A percentile compares a stretch with the other conserved stretches of the same genome.
phyloP scores from a whole-genome alignment of 2,797 vertebrate genomes.

The Rhinophrynus dorsalis region DNA sequence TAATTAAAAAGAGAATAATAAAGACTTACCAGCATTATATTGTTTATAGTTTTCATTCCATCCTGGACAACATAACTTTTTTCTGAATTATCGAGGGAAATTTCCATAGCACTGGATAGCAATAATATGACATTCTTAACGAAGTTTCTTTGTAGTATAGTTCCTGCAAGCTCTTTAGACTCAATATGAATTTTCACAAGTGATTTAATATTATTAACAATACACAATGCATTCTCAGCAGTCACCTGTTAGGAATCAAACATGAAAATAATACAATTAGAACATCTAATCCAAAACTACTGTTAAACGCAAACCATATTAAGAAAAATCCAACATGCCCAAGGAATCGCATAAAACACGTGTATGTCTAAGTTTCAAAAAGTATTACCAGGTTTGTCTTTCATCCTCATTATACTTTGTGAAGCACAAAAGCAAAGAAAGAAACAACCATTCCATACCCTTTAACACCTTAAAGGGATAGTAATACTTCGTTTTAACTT shows the following conservation, averaged over 20 bases:
- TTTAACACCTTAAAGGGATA: too few relatives aligned
- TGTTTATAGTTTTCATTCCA: constrained; percentile 59
- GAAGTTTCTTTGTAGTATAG: constrained; percentile 41
- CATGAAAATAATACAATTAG: not conserved
- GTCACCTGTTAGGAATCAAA: constrained; percentile 66
- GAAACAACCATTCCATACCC: too few relatives aligned
- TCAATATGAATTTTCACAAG: constrained; percentile 49
- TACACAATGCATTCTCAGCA: constrained; percentile 54
- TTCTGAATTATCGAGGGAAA: constrained; percentile 18
- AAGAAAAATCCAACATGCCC: too few relatives aligned
- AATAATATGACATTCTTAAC: constrained; percentile 60
- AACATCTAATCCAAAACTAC: not conserved
- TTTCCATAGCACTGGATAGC: constrained; percentile 65
- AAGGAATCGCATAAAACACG: too few relatives aligned
- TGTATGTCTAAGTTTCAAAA: too few relatives aligned
- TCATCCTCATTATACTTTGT: too few relatives aligned
- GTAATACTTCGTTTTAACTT: too few relatives aligned
- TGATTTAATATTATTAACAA: constrained; percentile 53
- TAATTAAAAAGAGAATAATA: not conserved
- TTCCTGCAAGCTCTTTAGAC: not conserved
- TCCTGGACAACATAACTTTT: constrained; percentile 55
- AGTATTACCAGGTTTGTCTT: too few relatives aligned
- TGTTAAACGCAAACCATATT: too few relatives aligned
- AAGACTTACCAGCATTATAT: constrained; percentile 71
- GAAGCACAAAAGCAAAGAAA: too few relatives aligned